phyloP scores from a whole-genome alignment of 2,797 vertebrate genomes.

The Phaenicophaeus curvirostris region DNA sequence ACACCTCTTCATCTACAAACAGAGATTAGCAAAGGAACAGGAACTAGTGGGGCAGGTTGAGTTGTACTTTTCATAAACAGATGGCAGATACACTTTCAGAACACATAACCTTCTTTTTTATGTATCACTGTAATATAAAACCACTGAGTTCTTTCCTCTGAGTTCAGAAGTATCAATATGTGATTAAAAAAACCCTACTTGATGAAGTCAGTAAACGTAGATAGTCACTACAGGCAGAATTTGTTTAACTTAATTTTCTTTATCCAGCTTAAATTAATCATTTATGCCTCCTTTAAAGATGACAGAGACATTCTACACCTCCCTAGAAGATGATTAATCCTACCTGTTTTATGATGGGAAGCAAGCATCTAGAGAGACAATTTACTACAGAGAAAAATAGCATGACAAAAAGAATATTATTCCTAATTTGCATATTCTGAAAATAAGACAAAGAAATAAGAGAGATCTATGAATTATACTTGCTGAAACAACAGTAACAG shows the following conservation, averaged over 20 bases:
- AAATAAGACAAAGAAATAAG: slow-evolving; percentile 23
- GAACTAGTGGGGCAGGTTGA: background rate
- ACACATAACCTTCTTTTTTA: background rate
- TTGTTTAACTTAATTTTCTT: background rate
- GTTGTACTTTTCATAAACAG: background rate
- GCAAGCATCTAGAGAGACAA: background rate
- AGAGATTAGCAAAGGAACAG: background rate
- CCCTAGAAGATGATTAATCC: background rate
- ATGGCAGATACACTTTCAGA: background rate
- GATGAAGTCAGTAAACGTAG: background rate
- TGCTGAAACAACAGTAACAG: background rate
- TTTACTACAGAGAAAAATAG: background rate
- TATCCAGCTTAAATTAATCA: background rate
- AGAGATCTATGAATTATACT: background rate
- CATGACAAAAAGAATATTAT: background rate
- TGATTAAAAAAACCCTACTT: background rate
- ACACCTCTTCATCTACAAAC: background rate
- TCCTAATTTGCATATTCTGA: background rate
- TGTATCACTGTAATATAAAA: background rate
- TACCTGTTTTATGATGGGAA: background rate
- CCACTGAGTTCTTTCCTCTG: background rate
- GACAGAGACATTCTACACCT: background rate
- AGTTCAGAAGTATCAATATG: background rate
- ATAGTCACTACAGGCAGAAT: background rate
- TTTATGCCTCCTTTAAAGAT: background rate